Conservation (phyloP, 2,113 vertebrate species). For the Plotosus lineatus region DNA sequence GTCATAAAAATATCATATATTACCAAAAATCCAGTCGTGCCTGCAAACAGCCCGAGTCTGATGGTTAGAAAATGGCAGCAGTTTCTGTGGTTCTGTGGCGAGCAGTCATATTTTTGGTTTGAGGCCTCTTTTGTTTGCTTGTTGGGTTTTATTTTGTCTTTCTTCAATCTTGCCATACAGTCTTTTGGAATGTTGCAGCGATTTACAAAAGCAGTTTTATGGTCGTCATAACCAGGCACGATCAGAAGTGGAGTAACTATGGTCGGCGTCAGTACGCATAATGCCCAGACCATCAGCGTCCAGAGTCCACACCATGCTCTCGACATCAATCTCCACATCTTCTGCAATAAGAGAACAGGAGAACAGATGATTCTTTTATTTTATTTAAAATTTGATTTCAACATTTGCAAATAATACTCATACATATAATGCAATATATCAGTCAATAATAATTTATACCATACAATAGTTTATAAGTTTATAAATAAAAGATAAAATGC, state of each 20-base stretch:
- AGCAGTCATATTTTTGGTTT: constrained; percentile 32
- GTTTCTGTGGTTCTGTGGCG: constrained; percentile 19
- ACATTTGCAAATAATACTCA: no score
- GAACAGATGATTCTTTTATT: no score
- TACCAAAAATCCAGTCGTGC: constrained; percentile 39
- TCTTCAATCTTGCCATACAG: constrained; percentile 23
- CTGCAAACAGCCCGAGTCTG: constrained; percentile 25
- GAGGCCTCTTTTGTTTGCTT: background rate
- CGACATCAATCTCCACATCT: constrained; percentile 87
- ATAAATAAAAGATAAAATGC: background rate
- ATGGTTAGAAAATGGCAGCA: constrained; percentile 26
- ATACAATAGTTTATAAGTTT: no score
- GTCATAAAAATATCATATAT: constrained; percentile 12
- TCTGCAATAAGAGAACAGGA: constrained; percentile 73
- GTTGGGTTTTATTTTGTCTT: background rate
- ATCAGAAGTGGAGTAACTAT: constrained; percentile 84
- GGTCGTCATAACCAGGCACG: constrained; percentile 74
- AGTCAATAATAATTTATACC: no score
- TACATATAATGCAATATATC: no score
- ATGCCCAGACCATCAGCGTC: constrained; percentile 73
- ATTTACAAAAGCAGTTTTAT: background rate
- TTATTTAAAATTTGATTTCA: no score
- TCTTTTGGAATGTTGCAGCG: constrained; percentile 53
- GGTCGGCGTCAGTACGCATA: constrained; percentile 74
- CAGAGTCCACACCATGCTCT: constrained; percentile 76